Base-by-base conservation (phyloP, 2,113 vertebrate species). In the Oncorhynchus tshawytscha region DNA sequence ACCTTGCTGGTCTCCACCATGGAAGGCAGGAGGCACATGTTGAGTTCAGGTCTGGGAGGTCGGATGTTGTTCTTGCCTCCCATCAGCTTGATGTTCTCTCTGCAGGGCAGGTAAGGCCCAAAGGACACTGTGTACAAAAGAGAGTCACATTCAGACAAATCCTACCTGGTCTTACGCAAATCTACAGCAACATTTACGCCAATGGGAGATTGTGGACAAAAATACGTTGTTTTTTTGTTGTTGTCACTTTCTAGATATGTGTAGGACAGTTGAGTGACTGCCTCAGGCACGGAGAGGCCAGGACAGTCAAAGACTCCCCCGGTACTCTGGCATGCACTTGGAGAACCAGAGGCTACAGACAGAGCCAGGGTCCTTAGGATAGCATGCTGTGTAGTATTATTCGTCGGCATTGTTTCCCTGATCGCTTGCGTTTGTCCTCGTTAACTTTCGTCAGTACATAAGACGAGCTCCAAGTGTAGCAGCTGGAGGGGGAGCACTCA, bases 1-100 rank as follows among this genome's bases (percentile, higher is more conserved):
- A 99, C 98, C 96, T 98, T 99, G 92, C 93, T 96, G 92, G 96
- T 97, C 95, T 99, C 98, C 91, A 99, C 97, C 97, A 99, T 96
- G 24, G 97, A 98, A 73, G 98, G 97, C 91, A 99, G 94, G 91
- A 99, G 96, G 94, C 98, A 99, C 98, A 99, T 99, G 90, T 98
- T 99, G 88, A 99, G 97, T 74, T 99, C 98, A 0, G 98, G 97
- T 76, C 98, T 93, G 1, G 97, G 98, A 79, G 98, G 97, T 20
- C 97, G 94, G 91, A 99, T 96, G 92, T 98, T 99, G 94, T 96
- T 99, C 91, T 99, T 99, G 68, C 96, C 96, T 86, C 97, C 97
- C 95, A 99, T 96, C 90, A 99, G 95, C 91, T 99, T 99, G 90
- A 98, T 96, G 95, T 99, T 99, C 94, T 99, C 98, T 90, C 97